A percentile compares a stretch with the other conserved stretches of the same genome.
These are phyloP conservation scores for Heliconius congener DNA, from an alignment of 1,140 invertebrate genomes.

Conservation along the genomic window DNA sequence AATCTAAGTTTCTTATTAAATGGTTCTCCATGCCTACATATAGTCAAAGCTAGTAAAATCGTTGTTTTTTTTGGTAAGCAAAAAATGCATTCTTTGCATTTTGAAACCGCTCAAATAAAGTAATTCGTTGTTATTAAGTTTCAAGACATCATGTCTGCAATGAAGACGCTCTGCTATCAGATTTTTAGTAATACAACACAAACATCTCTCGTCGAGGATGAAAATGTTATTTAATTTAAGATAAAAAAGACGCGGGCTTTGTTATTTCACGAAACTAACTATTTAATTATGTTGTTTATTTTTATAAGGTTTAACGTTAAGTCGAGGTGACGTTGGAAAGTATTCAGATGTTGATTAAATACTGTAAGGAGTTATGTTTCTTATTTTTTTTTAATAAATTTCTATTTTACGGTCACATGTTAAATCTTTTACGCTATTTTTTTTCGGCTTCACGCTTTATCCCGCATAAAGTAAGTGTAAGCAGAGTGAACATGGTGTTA, in stretches of 20 bases:
- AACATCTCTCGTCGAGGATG: slow-evolving; percentile 3
- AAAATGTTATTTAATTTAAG: slow-evolving; percentile 22
- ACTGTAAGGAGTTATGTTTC: background rate
- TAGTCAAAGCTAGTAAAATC: too few species aligned
- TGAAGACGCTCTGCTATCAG: background rate
- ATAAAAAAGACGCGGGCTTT: slow-evolving; percentile 16
- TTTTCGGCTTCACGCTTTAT: too few species aligned
- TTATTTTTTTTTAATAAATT: background rate
- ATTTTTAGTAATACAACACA: slow-evolving; percentile 7
- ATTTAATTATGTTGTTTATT: slow-evolving; percentile 1
- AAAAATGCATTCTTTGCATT: background rate
- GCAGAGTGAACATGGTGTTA: background rate
- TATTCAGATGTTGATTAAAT: background rate
- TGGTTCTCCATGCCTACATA: background rate
- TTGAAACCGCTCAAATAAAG: background rate
- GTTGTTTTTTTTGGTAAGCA: too few species aligned
- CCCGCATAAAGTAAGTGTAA: background rate
- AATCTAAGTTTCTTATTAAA: background rate
- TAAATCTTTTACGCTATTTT: too few species aligned
- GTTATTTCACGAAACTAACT: slow-evolving; percentile 1
- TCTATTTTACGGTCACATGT: background rate
- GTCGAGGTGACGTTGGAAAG: background rate
- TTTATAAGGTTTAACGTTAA: background rate
- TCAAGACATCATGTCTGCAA: slow-evolving; percentile 18
- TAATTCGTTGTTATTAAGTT: background rate